These are phyloP conservation scores for Cyrtonyx montezumae DNA, from an alignment of 2,113 vertebrate genomes.

Conservation along the genomic window DNA sequence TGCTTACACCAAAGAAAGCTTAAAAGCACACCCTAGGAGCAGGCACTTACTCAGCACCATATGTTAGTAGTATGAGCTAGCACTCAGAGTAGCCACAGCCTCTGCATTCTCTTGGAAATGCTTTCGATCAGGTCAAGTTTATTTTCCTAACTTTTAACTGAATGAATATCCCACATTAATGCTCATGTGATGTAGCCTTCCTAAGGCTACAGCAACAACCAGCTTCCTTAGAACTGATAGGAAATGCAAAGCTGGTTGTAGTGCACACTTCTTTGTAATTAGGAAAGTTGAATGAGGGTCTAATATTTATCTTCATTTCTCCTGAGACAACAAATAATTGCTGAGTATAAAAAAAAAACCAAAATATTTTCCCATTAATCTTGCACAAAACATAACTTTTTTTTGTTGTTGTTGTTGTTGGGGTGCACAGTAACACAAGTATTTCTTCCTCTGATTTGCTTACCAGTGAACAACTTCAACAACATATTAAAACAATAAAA, in stretches of 20 bases:
- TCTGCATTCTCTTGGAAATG: neutral
- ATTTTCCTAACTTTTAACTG: neutral
- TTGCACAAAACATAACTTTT: slow-evolving; percentile 46
- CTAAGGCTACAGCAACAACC: neutral
- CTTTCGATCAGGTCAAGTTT: neutral
- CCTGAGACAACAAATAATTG: slow-evolving; percentile 64
- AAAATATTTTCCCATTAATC: slow-evolving; percentile 71
- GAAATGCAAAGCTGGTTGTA: neutral
- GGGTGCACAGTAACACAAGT: neutral
- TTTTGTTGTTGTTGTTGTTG: neutral
- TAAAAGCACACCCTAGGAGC: neutral
- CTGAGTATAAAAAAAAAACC: slow-evolving; percentile 34
- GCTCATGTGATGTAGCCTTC: neutral
- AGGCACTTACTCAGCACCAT: neutral
- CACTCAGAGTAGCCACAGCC: neutral
- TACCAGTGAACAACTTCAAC: slow-evolving; percentile 41
- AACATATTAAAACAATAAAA: slow-evolving; percentile 45
- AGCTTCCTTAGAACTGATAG: neutral
- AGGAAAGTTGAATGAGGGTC: slow-evolving; percentile 26
- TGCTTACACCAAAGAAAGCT: neutral
- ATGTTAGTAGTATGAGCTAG: neutral
- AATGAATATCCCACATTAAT: neutral
- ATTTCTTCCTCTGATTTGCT: slow-evolving; percentile 53
- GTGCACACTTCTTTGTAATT: slow-evolving; percentile 59
- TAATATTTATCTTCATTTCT: slow-evolving; percentile 73